Evolutionary conservation across 2,888 invertebrate genomes (phyloP), one percentile per base, ranked within the genome.

Genomic region (Leucophenga montana): DNA sequence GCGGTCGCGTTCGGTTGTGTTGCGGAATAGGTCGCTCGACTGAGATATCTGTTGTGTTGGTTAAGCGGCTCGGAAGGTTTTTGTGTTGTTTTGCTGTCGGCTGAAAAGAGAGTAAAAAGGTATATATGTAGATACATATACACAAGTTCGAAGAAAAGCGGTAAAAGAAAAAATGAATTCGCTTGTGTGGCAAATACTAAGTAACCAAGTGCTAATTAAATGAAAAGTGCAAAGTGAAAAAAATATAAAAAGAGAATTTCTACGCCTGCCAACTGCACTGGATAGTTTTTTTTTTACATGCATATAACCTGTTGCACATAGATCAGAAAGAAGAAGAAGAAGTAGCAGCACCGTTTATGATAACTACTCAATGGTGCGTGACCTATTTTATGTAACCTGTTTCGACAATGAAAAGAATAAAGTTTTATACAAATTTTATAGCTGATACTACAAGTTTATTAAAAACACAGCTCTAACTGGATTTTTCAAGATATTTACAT

Each of bases 351-450:
- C 44, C 18, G 20, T 64, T 16, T 6, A 48, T 22, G 22, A 48
- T 48, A 48, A 20, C 18, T 22, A 64, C 75, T 83, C 79, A 76
- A 73, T 83, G 80, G 80, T 84, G 81, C 83, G 83, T 83, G 83
- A 83, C 86, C 81, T 75, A 86, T 86, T 86, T 64, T 86, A 85
- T 85, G 84, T 85, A 86, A 86, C 86, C 86, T 85, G 86, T 86
- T 86, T 76, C 77, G 70, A 78, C 69, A 56, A 53, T 54, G 75
- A 75, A 77, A 80, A 75, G 75, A 69, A 39, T 27, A 80, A 80
- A 80, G 77, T 75, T 72, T 69, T 73, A 76, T 68, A 67, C 69
- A 73, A 69, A 73, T 71, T 73, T 70, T 75, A 77, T 75, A 78
- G 81, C 79, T 75, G 83, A 82, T 83, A 76, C 71, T 71, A n/a